phyloP scores from a whole-genome alignment of 2,888 invertebrate species.

The Onchidella celtica region DNA sequence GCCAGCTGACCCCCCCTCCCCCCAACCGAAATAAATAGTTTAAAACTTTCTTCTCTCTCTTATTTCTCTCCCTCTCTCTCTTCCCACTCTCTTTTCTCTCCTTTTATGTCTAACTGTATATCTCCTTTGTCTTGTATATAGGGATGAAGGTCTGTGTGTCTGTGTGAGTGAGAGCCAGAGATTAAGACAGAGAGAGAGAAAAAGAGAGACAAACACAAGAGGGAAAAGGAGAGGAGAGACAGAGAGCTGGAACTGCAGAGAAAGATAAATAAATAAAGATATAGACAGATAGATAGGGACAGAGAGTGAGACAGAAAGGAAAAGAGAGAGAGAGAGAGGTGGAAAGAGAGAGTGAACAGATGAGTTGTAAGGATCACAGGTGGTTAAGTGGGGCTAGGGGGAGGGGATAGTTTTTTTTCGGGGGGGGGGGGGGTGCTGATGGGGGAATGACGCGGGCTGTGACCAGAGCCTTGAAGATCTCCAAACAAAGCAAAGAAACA shows the following conservation, averaged over 20 bases:
- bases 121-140: background rate
- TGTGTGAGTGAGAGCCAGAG: background rate
- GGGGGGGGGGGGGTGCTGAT: background rate
- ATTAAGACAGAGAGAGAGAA: background rate
- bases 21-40: no score
- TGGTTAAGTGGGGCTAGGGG: conserved; percentile 12
- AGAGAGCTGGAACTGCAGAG: background rate
- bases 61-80: background rate
- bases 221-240: background rate
- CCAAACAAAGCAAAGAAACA: no score
- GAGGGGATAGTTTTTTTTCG: conserved; percentile 7
- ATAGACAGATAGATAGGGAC: no score
- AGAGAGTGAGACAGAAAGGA: no score
- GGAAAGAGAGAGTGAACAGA: background rate
- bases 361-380: conserved; percentile 13
- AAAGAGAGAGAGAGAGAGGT: no score
- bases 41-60: no score
- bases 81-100: background rate
- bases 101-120: no score
- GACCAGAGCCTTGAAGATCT: no score
- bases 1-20: no score
- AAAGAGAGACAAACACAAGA: background rate
- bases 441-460: no score
- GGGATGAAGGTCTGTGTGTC: no score
- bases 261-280: no score